Base-by-base conservation (phyloP, 2,797 vertebrate species). In the Pangasius djambal region DNA sequence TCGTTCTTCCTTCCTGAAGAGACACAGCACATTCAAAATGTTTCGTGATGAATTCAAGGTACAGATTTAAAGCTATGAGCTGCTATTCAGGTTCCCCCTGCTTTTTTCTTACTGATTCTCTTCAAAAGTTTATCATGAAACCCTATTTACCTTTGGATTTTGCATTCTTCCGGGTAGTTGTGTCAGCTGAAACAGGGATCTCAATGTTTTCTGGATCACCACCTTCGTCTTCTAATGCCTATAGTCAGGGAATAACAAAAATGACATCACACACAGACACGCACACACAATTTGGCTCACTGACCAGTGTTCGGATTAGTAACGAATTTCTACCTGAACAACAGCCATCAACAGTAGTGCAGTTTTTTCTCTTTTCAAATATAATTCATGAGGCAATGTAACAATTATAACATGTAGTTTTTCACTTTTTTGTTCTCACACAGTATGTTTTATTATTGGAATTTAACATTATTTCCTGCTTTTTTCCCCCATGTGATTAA, bases 201-300 rank as follows among this genome's bases (percentile, higher is more conserved):
- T 98, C 96, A 94, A 99, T 96, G 93, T 97, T 97, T 90, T 98
- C 97, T 90, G 97, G 96, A 94, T 99, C 98, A 0, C 97, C 98
- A 91, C 97, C 98, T 97, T 99, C 99, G 92, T 98, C 97, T 93
- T 99, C 97, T 93, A 99, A 95, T 90, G 98, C 98, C 98, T 99
- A 91, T 91, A 93, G 63, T 57, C 12, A 88, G 18, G 40, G 44
- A 12, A 4, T 50, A 34, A 48, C 15, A 13, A 34, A 77, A 6
- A 50, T 22, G 25, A 22, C 12, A 31, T 22, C 28, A 18, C 31
- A 84, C 44, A 59, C 28, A 81, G 15, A 34, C 0, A 48, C 4
- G n/a, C 18, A 40, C 16, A 52, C 2, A 40, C 61, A 63, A 63
- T 28, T n/a, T 65, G 57, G 18, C 52, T 34, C 67, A 70, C 31